Conservation (phyloP, 53 echinoderm and acorn worm genomes). For the Antedon mediterranea region DNA sequence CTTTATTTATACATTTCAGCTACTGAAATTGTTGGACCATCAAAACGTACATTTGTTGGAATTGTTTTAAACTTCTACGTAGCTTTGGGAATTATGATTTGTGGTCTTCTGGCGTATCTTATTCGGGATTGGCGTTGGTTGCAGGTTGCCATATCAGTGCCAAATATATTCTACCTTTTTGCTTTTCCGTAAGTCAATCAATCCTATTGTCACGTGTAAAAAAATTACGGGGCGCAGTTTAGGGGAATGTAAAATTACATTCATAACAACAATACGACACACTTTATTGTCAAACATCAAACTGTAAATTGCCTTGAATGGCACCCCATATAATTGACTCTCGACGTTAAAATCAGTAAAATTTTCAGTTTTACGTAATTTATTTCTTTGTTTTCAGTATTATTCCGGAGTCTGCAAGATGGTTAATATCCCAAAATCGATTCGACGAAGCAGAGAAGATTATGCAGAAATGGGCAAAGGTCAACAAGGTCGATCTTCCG, state of each 20-base stretch:
- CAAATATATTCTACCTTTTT: slow-evolving; percentile 1
- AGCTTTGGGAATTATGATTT: slow-evolving; percentile 6
- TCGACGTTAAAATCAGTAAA: too few relatives aligned
- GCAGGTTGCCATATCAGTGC: slow-evolving; percentile 11
- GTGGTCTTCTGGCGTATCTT: background rate
- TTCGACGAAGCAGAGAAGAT: background rate
- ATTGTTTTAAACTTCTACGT: slow-evolving; percentile 5
- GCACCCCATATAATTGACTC: too few relatives aligned
- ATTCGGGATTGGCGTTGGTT: slow-evolving; percentile 9
- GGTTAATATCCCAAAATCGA: background rate
- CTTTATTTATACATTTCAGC: background rate
- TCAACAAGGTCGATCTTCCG: too few relatives aligned
- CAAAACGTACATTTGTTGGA: slow-evolving; percentile 14
- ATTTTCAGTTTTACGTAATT: background rate
- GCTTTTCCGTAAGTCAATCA: slow-evolving; percentile 8
- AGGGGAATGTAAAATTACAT: too few relatives aligned
- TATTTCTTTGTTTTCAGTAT: background rate
- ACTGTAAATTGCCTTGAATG: too few relatives aligned
- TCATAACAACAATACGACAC: too few relatives aligned
- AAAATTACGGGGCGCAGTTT: too few relatives aligned
- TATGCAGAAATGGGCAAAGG: background rate
- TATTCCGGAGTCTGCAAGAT: background rate
- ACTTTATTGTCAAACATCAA: too few relatives aligned
- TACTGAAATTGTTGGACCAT: slow-evolving; percentile 16
- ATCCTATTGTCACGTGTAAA: too few relatives aligned